Evolutionary conservation across 2,888 invertebrate genomes (phyloP), one percentile per base, ranked within the genome.

Genomic region (Trachelus tabidus): DNA sequence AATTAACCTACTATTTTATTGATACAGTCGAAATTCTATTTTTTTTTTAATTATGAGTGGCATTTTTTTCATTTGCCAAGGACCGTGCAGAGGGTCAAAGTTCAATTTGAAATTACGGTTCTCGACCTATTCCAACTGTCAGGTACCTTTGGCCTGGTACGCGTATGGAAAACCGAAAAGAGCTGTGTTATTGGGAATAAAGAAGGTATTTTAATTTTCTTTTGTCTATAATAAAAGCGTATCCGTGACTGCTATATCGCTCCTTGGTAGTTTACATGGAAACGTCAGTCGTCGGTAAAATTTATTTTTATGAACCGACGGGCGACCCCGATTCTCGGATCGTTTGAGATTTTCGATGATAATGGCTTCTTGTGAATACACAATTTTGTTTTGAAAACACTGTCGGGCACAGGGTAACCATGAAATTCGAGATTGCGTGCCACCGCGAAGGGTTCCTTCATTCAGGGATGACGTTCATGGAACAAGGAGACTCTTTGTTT

Each of bases 341-440:
- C 69, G 69, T 9, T 33, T 9, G n/a, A 35, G 30, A n/a, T 30
- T 69, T 40, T 74, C 71, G 75, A 77, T 77, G 75, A 80, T 79
- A 82, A 83, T 82, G 80, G 79, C 81, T 80, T 74, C 73, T 82
- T 83, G 83, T 82, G 84, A 86, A 86, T 80, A 83, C 83, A 83
- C 80, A 86, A 87, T 85, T 85, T 81, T 88, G 85, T 88, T 88
- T 87, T 87, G 84, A 84, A 88, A 88, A 88, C 86, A 86, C 79
- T 75, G 74, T 73, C 79, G 78, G 75, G 33, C 69, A 68, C 31
- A 35, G 78, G 73, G 75, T 75, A 73, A 77, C 77, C 78, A 81
- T 85, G 88, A 85, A 88, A 88, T 79, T 79, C 80, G 86, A 88
- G 78, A 79, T 56, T 34, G 30, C 71, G 71, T 71, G 31, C 23